phyloP scores from a whole-genome alignment of 2,888 invertebrate species.

The Rhagonycha fulva region DNA sequence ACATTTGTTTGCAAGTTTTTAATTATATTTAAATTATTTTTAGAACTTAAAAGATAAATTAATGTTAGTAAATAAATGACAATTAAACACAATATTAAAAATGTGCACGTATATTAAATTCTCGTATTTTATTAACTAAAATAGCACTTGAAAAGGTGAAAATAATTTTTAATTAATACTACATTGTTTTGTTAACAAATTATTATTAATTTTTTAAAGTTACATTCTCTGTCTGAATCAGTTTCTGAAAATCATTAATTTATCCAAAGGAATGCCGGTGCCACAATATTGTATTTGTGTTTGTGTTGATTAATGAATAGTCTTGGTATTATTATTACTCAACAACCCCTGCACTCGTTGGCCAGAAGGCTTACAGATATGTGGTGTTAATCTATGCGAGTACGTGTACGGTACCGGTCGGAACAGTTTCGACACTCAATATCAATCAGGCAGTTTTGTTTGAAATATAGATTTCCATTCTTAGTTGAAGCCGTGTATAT shows the following conservation, averaged over 20 bases:
- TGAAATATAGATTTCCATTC: slow-evolving; percentile 38
- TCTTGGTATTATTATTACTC: slow-evolving; percentile 18
- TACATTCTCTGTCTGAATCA: neutral
- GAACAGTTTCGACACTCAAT: slow-evolving; percentile 37
- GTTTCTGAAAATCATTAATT: neutral
- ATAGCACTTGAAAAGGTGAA: neutral
- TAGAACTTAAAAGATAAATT: too few species aligned
- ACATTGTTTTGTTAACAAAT: neutral
- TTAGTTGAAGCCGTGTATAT: slow-evolving; percentile 44
- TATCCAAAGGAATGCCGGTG: slow-evolving; percentile 4
- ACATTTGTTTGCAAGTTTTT: too few species aligned
- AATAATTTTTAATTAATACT: neutral
- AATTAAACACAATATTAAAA: neutral
- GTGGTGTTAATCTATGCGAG: slow-evolving; percentile 49
- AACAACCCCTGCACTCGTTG: slow-evolving; percentile 14
- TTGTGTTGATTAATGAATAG: slow-evolving; percentile 16
- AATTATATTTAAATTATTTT: too few species aligned
- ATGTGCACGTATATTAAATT: neutral
- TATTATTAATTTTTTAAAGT: slow-evolving; percentile 2
- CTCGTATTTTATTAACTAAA: neutral
- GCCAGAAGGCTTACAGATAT: slow-evolving; percentile 23
- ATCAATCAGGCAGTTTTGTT: slow-evolving; percentile 44
- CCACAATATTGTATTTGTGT: neutral
- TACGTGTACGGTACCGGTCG: slow-evolving; percentile 40
- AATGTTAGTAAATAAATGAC: neutral